phyloP scores from a whole-genome alignment of 2,797 vertebrate species.

The Sebastes matsubarae region DNA sequence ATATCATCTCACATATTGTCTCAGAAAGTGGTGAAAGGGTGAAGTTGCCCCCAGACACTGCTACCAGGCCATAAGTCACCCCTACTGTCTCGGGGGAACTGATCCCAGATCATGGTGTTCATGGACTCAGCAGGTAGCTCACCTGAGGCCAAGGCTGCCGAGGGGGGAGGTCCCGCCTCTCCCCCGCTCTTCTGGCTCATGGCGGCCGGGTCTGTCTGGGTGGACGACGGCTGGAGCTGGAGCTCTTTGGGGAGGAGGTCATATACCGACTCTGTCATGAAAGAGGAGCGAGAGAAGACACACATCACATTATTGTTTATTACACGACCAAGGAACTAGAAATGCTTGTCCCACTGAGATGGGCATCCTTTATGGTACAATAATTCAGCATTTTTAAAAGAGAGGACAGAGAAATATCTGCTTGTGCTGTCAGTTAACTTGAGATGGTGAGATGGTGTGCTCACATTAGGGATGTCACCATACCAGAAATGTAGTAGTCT shows the following conservation, averaged over 20 bases:
- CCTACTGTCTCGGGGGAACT: conserved; percentile 54
- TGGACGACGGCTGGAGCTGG: conserved; percentile 92
- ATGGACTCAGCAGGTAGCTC: conserved; percentile 77
- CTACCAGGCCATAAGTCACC: conserved; percentile 30
- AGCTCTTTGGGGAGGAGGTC: conserved; percentile 99
- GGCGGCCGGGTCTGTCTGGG: conserved; percentile 91
- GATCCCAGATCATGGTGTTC: conserved; percentile 75
- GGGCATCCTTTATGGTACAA: background rate
- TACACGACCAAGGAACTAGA: background rate
- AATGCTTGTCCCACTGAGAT: background rate
- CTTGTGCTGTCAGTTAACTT: no score
- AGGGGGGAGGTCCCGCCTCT: conserved; percentile 94
- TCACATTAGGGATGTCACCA: no score
- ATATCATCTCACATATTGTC: conserved; percentile 5
- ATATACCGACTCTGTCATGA: conserved; percentile 96
- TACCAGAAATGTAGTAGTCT: no score
- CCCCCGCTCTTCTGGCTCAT: conserved; percentile 99
- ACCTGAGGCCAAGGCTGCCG: conserved; percentile 96
- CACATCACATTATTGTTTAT: background rate
- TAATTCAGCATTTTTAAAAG: background rate
- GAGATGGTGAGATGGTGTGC: no score
- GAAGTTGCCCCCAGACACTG: conserved; percentile 71
- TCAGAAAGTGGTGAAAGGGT: conserved; percentile 52
- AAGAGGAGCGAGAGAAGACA: conserved; percentile 35
- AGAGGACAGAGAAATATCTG: no score